Evolutionary conservation across 2,797 vertebrate species (phyloP), one percentile per base, ranked within the genome.

Genomic region (Pygocentrus nattereri): DNA sequence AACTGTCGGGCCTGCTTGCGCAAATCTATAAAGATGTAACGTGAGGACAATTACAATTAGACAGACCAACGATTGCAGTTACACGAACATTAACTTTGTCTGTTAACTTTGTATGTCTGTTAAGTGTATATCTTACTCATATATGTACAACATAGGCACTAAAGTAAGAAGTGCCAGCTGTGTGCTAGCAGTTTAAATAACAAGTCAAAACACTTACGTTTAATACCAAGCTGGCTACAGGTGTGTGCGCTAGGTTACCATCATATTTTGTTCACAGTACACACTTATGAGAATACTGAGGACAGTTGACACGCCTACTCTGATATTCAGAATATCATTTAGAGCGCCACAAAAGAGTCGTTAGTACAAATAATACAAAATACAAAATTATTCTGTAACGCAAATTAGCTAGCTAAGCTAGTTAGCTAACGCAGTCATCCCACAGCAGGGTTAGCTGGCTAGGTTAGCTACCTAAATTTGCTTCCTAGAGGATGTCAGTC

Each of bases 1-100:
- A 98, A 89, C 90, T 98, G 98, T 82, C 98, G 94, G 52, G 98
- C 98, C 92, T 99, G 97, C 91, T 98, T 99, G 89, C 98, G 92
- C 90, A 99, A 94, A 92, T 98, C 98, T 99, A 91, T 49, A 18
- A 25, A 52, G n/a, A 54, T 16, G 13, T 27, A 77, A 50, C 11
- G 50, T 15, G 10, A 23, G 58, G 27, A 78, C 47, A 25, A 44
- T 44, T 12, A 34, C 41, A 62, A n/a, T 8, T 15, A 64, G 44
- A 30, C 23, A 64, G 44, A 30, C 23, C n/a, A 50, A 34, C 23
- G 41, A 19, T 8, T 44, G 8, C 59, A 76, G 21, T 4, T n/a
- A 21, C 25, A 31, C 3, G 11, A 25, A 50, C n/a, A 13, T 34
- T 30, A 49, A 64, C 47, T 44, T 18, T n/a, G n/a, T n/a, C n/a